Conservation (phyloP, 2,888 invertebrate species). For the Thera britannica region DNA sequence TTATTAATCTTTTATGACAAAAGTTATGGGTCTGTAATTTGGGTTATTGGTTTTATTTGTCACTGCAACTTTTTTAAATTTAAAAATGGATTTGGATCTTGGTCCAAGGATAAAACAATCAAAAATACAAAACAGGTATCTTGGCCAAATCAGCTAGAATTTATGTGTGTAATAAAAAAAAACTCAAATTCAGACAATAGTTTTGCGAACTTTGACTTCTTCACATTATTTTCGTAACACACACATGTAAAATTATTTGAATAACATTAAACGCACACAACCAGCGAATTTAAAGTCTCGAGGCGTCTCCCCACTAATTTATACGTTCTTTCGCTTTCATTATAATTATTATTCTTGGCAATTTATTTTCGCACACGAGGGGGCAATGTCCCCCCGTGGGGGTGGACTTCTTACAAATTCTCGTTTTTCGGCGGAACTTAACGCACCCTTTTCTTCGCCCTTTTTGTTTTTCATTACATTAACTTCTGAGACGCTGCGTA, state of each 20-base stretch:
- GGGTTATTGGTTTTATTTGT: too few relatives aligned
- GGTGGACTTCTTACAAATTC: conserved; percentile 83
- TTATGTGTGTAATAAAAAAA: neutral
- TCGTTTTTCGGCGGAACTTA: conserved; percentile 84
- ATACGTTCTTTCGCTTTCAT: conserved; percentile 85
- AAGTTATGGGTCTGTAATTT: too few relatives aligned
- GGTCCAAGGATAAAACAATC: too few relatives aligned
- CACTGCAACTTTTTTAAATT: too few relatives aligned
- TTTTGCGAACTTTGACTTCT: neutral
- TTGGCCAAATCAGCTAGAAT: too few relatives aligned
- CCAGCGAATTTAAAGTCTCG: conserved; percentile 65
- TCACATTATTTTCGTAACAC: conserved; percentile 23
- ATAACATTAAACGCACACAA: conserved; percentile 57
- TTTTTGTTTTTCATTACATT: conserved; percentile 86
- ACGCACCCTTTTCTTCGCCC: conserved; percentile 85
- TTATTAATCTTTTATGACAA: too few relatives aligned
- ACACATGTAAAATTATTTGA: conserved; percentile 40
- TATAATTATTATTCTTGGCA: conserved; percentile 86
- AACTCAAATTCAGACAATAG: neutral
- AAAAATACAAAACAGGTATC: too few relatives aligned
- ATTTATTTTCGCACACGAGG: conserved; percentile 85
- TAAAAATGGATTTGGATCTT: too few relatives aligned
- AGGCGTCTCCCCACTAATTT: conserved; percentile 82
- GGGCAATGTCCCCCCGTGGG: conserved; percentile 68
- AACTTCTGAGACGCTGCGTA: conserved; percentile 81